Conservation (phyloP, 1,140 invertebrate species). For the Pseudomyrmex cubaensis region DNA sequence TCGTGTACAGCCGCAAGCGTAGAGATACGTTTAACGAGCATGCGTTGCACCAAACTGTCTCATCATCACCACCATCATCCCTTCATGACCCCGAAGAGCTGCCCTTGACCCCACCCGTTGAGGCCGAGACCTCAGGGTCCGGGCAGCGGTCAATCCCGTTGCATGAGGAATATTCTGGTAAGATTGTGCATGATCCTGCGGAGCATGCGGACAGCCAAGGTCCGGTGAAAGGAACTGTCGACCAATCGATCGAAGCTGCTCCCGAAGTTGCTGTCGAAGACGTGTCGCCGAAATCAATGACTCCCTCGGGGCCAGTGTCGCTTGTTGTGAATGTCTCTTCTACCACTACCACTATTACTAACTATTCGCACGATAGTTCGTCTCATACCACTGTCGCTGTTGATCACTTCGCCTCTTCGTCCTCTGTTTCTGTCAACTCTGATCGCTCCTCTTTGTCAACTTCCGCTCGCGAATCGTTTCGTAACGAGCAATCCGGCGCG, state of each 20-base stretch:
- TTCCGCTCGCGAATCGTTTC: background rate
- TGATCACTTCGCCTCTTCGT: constrained; percentile 45
- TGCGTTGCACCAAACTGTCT: constrained; percentile 80
- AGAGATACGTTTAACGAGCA: constrained; percentile 88
- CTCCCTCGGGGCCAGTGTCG: constrained; percentile 4
- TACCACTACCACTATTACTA: constrained; percentile 47
- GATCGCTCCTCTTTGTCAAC: constrained; percentile 4
- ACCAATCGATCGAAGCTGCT: background rate
- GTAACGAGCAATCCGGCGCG: background rate
- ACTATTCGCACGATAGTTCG: constrained; percentile 56
- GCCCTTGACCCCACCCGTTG: constrained; percentile 6
- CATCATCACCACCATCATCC: constrained; percentile 23
- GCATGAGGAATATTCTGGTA: constrained; percentile 71
- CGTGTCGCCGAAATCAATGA: constrained; percentile 16
- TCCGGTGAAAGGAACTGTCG: constrained; percentile 8
- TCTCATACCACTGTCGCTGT: constrained; percentile 49
- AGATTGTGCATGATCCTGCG: constrained; percentile 75
- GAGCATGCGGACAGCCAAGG: constrained; percentile 55
- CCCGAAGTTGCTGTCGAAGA: background rate
- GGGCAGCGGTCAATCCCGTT: constrained; percentile 38
- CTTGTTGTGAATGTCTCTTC: constrained; percentile 51
- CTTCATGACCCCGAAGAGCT: constrained; percentile 40
- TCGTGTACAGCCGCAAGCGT: constrained; percentile 86
- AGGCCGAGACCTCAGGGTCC: constrained; percentile 12
- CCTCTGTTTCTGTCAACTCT: constrained; percentile 56